Evolutionary conservation across 2,888 invertebrate genomes (phyloP).

Genomic region (Adineta ricciae): DNA sequence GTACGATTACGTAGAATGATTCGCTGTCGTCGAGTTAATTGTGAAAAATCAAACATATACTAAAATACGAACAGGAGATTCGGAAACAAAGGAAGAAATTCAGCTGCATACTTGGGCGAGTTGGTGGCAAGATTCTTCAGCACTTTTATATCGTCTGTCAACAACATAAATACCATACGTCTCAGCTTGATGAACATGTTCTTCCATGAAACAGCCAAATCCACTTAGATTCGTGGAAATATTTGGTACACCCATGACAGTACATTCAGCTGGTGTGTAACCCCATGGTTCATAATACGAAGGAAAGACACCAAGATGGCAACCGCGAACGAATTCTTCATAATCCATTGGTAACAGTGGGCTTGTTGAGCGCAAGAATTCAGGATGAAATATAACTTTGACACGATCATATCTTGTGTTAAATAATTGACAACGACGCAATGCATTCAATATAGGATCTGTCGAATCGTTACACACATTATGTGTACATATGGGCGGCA

Average conservation of each 20-base stretch:
- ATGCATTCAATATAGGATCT: constrained; percentile 74
- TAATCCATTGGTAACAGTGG: constrained; percentile 93
- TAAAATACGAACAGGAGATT: constrained; percentile 31
- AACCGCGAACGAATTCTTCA: constrained; percentile 96
- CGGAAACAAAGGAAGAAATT: constrained; percentile 30
- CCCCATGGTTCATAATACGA: constrained; percentile 99
- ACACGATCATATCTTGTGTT: constrained; percentile 85
- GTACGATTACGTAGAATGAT: constrained; percentile 96
- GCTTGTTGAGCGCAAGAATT: constrained; percentile 91
- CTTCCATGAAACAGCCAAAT: constrained; percentile 95
- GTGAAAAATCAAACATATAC: constrained; percentile 73
- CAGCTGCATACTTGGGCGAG: constrained; percentile 56
- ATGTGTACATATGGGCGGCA: constrained; percentile 95
- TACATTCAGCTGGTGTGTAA: constrained; percentile 97
- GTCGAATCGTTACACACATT: constrained; percentile 79
- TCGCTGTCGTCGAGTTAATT: constrained; percentile 78
- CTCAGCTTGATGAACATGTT: constrained; percentile 90
- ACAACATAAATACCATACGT: constrained; percentile 97
- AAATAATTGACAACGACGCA: constrained; percentile 82
- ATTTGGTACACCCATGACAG: constrained; percentile 99
- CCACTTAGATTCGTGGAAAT: constrained; percentile 92
- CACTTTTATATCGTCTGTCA: constrained; percentile 74
- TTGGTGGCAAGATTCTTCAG: constrained; percentile 82
- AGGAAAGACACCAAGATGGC: constrained; percentile 95
- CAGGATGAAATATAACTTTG: constrained; percentile 96